Base-by-base conservation (phyloP, 2,113 vertebrate species). In the Mesoclemmys tuberculata region DNA sequence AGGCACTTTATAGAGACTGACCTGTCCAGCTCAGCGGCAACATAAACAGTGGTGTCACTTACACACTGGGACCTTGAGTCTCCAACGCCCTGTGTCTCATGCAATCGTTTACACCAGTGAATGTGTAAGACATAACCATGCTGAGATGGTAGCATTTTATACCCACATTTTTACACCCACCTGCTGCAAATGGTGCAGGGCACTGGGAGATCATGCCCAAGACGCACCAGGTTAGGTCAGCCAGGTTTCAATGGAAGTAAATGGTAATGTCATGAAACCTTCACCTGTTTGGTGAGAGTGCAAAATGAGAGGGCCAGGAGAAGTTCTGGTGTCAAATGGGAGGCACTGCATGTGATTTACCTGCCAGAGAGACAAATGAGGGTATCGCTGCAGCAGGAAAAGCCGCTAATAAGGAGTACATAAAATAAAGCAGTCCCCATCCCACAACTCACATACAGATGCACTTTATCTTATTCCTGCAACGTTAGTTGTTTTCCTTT, bases 141-240 rank as follows among this genome's bases (percentile, higher is more conserved):
- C 52, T 0, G 0, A 12, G 2, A 8, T 1, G 1, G 48, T 22
- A 31, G 21, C 0, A 0, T 16, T 91, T 5, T 80, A n/a, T 68
- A 22, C 41, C 51, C 19, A 1, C n/a, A 55, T 80, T 52, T 84
- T 19, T 81, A n/a, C 0, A 0, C 4, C 24, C 56, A 56, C 24
- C 41, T 77, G 24, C 1, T 75, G 11, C 13, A 75, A 27, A 44
- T 27, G 12, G 22, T n/a, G 19, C n/a, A 38, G 19, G 61, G 19
- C 64, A 71, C 64, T 38, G 64, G 35, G 35, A 5, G 18, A 22
- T 71, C 64, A 0, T 71, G 75, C 52, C 16, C 84, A 3, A 3
- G 41, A 6, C 10, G 6, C 27, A 77, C 41, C 74, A 46, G n/a
- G 64, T 77, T 77, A 46, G 22, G 51, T 54, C 81, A 78, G 31